Evolutionary conservation across 2,888 invertebrate species (phyloP).

Genomic region (Volucella bombylans): DNA sequence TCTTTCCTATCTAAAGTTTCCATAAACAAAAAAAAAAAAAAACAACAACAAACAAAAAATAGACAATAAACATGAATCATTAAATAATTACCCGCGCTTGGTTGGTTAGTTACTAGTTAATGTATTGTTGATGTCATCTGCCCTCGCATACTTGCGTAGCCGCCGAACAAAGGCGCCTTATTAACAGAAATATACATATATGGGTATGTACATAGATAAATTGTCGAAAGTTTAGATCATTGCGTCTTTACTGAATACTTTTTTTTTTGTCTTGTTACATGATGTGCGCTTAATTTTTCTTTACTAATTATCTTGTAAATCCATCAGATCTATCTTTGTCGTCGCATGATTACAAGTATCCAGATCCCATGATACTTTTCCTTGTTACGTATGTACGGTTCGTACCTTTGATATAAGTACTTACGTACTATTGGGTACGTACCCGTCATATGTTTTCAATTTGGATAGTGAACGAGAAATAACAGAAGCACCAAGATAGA

Average conservation of each 20-base stretch:
- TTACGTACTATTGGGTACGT: neutral
- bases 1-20: no score
- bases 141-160: conserved; percentile 16
- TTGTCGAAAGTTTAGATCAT: conserved; percentile 39
- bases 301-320: conserved; percentile 36
- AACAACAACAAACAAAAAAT: neutral
- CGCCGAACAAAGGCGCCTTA: conserved; percentile 16
- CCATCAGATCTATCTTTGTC: conserved; percentile 31
- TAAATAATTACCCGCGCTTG: conserved; percentile 56
- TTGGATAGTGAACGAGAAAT: neutral
- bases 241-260: neutral
- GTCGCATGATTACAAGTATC: conserved; percentile 23
- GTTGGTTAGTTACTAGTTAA: conserved; percentile 38
- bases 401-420: conserved; percentile 4
- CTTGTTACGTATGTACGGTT: conserved; percentile 8
- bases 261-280: conserved; percentile 12
- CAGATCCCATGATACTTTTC: conserved; percentile 29
- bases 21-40: neutral
- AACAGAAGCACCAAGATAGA: conserved; percentile 4
- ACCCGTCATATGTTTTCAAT: neutral
- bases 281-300: conserved; percentile 17
- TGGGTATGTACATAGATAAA: neutral
- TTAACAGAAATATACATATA: neutral
- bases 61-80: conserved; percentile 40
- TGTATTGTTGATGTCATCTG: conserved; percentile 63